Conservation (phyloP, 2,888 invertebrate species). For the Vesta saturnalis region DNA sequence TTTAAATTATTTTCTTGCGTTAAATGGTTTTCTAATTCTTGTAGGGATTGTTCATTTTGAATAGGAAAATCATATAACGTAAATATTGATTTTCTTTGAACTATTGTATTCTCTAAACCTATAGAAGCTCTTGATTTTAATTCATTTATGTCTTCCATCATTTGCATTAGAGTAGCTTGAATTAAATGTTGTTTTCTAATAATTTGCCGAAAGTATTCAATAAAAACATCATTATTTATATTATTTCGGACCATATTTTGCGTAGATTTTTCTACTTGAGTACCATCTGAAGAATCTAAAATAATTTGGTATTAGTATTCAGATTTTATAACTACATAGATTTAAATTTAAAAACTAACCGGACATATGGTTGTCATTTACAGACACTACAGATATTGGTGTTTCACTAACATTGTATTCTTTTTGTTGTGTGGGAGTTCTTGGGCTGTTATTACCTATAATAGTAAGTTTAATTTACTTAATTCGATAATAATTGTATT, state of each 20-base stretch:
- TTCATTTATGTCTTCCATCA: neutral
- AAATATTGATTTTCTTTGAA: neutral
- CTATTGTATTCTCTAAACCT: neutral
- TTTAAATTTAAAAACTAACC: neutral
- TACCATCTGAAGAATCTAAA: too few relatives aligned
- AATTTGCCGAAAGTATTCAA: neutral
- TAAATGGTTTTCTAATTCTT: neutral
- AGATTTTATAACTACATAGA: neutral
- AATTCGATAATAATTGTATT: too few relatives aligned
- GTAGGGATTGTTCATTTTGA: neutral
- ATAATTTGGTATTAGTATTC: too few relatives aligned
- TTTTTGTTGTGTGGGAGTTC: too few relatives aligned
- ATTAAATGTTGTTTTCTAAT: neutral
- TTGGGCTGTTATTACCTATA: too few relatives aligned
- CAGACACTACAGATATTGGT: neutral
- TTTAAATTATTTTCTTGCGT: neutral
- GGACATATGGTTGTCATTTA: slow-evolving; percentile 3
- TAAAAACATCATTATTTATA: neutral
- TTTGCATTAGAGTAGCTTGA: neutral
- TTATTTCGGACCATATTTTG: too few relatives aligned
- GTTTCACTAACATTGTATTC: too few relatives aligned
- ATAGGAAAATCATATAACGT: neutral
- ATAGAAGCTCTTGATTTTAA: neutral
- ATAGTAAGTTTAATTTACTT: too few relatives aligned
- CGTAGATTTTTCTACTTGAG: too few relatives aligned